Conservation (phyloP, 2,888 invertebrate genomes). For the Liodrosophila aerea region DNA sequence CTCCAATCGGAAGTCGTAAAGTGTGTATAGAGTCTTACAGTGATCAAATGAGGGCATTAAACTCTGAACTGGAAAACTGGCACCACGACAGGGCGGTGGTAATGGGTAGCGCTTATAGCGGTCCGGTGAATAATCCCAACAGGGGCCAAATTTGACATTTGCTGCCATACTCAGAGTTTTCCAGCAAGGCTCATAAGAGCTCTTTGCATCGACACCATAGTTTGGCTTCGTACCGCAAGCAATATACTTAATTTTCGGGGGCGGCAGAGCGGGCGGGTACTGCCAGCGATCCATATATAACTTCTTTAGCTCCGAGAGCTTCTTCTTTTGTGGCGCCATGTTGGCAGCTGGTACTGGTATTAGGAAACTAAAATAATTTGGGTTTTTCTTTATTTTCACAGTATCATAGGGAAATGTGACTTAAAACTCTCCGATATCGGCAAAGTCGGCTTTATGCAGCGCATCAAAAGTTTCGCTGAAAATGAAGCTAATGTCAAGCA, state of each 20-base stretch:
- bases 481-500: slow-evolving; percentile 66
- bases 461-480: slow-evolving; percentile 71
- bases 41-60: slow-evolving; percentile 49
- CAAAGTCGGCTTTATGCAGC: slow-evolving; percentile 80
- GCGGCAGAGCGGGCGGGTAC: slow-evolving; percentile 60
- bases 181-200: slow-evolving; percentile 49
- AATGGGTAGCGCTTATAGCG: slow-evolving; percentile 53
- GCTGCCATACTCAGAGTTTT: slow-evolving; percentile 24
- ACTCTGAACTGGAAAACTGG: slow-evolving; percentile 30
- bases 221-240: slow-evolving; percentile 33
- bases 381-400: slow-evolving; percentile 31
- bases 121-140: slow-evolving; percentile 66
- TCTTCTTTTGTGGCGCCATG: slow-evolving; percentile 46
- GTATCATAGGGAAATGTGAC: slow-evolving; percentile 80
- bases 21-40: slow-evolving; percentile 63
- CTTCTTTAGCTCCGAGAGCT: slow-evolving; percentile 40
- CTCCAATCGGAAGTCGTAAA: slow-evolving; percentile 64
- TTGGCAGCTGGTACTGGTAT: too few relatives aligned
- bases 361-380: slow-evolving; percentile 1
- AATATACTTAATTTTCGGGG: slow-evolving; percentile 30
- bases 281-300: slow-evolving; percentile 42
- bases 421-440: slow-evolving; percentile 82
- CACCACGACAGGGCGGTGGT: slow-evolving; percentile 59
- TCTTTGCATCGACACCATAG: slow-evolving; percentile 13
- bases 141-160: slow-evolving; percentile 43